Percentiles rank a stretch among this genome's conserved stretches.
Conservation (phyloP, 2,113 vertebrate genomes). For the Trogon surrucura region DNA sequence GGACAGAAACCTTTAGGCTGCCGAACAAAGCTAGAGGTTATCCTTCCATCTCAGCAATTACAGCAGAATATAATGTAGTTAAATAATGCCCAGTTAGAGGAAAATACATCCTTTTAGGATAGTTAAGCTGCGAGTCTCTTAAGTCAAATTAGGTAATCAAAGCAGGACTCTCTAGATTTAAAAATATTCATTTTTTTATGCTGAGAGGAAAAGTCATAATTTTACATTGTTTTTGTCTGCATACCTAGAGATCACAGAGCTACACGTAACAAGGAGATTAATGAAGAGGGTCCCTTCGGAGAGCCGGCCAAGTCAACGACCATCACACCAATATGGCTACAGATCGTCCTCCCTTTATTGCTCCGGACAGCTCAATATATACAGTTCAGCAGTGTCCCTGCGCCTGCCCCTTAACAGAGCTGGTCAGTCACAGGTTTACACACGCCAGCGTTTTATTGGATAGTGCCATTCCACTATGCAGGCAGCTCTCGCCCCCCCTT, state of each 20-base stretch:
- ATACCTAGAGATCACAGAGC: not conserved
- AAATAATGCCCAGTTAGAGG: not conserved
- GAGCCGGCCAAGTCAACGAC: no score
- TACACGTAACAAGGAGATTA: not conserved
- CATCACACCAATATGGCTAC: no score
- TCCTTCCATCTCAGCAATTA: not conserved
- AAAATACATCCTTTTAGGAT: not conserved
- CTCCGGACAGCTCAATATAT: no score
- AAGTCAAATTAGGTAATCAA: not conserved
- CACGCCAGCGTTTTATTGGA: no score
- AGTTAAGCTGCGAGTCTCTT: not conserved
- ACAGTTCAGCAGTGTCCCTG: no score
- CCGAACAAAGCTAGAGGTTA: not conserved
- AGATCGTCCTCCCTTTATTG: no score
- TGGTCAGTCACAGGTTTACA: no score
- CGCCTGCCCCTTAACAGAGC: no score
- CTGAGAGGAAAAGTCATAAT: not conserved
- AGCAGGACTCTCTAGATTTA: not conserved
- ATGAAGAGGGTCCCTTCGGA: no score
- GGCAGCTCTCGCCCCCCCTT: no score
- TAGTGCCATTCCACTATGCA: no score
- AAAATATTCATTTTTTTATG: not conserved
- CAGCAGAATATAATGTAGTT: not conserved
- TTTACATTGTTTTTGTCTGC: not conserved
- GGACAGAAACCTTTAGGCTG: not conserved